A percentile compares a stretch with the other conserved stretches of the same genome.
These are phyloP conservation scores for Ctenoplectra terminalis DNA, from an alignment of 1,140 invertebrate genomes.

Conservation along the genomic window DNA sequence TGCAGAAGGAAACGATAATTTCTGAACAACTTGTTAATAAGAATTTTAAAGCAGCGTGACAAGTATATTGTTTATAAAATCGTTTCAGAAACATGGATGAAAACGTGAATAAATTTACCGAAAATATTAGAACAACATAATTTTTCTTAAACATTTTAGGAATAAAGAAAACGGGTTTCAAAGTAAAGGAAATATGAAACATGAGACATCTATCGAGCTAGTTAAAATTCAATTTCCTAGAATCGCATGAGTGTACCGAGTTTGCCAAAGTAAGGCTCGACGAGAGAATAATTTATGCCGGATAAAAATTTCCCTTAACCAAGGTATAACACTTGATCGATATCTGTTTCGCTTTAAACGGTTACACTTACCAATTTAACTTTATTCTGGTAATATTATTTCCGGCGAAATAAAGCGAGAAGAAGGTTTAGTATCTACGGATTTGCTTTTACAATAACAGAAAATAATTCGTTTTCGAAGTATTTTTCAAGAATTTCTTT, in stretches of 20 bases:
- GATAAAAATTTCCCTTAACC: constrained; percentile 5
- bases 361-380: constrained; percentile 27
- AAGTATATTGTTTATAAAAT: background rate
- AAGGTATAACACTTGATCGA: constrained; percentile 46
- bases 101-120: background rate
- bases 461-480: background rate
- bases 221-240: constrained; percentile 15
- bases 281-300: constrained; percentile 4
- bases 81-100: background rate
- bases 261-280: background rate
- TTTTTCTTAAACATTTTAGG: background rate
- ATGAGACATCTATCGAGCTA: background rate
- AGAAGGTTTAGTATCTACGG: background rate
- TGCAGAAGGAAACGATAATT: background rate
- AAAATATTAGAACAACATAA: background rate
- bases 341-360: constrained; percentile 15
- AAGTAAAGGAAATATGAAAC: background rate
- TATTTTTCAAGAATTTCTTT: background rate
- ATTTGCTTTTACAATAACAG: background rate
- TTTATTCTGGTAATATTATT: constrained; percentile 37
- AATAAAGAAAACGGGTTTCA: background rate
- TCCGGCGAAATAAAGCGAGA: constrained; percentile 16
- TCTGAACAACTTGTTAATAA: background rate
- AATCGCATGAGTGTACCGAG: background rate
- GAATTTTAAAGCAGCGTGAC: background rate